phyloP scores from a whole-genome alignment of 2,888 invertebrate genomes.

The Girardia tigrina region DNA sequence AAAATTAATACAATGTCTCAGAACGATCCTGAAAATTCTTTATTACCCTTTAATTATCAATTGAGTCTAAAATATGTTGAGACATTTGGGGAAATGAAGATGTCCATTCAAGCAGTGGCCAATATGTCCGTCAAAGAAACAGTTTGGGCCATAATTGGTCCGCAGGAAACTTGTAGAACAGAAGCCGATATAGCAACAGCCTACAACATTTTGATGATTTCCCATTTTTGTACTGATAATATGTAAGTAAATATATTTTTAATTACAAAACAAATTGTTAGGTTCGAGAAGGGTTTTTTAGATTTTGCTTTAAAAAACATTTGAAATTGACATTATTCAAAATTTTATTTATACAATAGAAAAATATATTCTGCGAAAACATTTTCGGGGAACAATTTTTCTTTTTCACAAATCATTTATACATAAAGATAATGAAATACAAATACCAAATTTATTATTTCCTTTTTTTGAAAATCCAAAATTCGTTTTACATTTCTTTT shows the following conservation, averaged over 20 bases:
- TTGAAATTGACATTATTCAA: too few species aligned
- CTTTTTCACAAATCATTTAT: too few species aligned
- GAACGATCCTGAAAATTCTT: not conserved
- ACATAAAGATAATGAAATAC: too few species aligned
- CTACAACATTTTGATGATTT: constrained; percentile 29
- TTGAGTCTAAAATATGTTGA: constrained; percentile 13
- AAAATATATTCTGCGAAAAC: too few species aligned
- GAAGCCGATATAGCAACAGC: constrained; percentile 28
- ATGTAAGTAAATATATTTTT: constrained; percentile 26
- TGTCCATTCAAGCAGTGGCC: constrained; percentile 9
- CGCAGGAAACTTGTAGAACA: constrained; percentile 28
- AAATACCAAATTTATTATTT: too few species aligned
- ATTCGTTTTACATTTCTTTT: too few species aligned
- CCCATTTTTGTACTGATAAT: constrained; percentile 31
- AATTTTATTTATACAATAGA: too few species aligned
- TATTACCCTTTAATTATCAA: constrained; percentile 17
- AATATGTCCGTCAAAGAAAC: constrained; percentile 16
- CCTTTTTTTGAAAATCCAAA: too few species aligned
- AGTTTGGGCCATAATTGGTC: constrained; percentile 29
- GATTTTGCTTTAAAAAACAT: too few species aligned
- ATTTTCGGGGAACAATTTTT: too few species aligned
- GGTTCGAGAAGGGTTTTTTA: too few species aligned
- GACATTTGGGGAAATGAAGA: constrained; percentile 28
- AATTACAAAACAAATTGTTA: too few species aligned
- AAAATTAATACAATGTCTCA: constrained; percentile 24